Percentiles rank a stretch among this genome's conserved stretches.
These are phyloP conservation scores for Callaeas wilsoni DNA, from an alignment of 2,113 vertebrate species.

Conservation along the genomic window DNA sequence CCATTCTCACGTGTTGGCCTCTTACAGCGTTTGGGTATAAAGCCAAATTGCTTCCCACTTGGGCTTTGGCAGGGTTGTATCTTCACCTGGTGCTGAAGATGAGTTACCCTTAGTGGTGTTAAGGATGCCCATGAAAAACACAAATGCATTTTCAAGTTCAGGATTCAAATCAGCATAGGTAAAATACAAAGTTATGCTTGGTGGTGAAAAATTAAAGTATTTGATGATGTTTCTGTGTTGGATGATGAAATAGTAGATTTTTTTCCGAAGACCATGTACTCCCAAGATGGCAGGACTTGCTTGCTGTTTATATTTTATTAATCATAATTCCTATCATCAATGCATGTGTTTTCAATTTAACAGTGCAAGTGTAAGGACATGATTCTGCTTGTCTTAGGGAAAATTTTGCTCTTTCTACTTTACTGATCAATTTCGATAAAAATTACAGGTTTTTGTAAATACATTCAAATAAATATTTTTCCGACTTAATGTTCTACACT, in stretches of 20 bases:
- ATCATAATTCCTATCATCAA: not conserved
- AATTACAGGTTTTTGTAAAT: not conserved
- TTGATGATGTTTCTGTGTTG: not conserved
- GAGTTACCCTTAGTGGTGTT: not conserved
- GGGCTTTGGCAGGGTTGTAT: not conserved
- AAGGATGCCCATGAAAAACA: not conserved
- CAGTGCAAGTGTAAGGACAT: not conserved
- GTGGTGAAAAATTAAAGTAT: not conserved
- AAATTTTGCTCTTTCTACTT: not conserved
- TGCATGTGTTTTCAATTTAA: not conserved
- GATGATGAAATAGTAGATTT: not conserved
- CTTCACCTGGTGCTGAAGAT: not conserved
- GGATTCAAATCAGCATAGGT: not conserved
- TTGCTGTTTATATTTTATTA: not conserved
- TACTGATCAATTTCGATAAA: not conserved
- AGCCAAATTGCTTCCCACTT: not conserved
- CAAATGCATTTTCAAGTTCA: not conserved
- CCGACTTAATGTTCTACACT: not conserved
- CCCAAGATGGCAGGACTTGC: not conserved
- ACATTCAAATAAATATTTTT: not conserved
- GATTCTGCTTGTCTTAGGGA: not conserved
- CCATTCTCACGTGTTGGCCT: not conserved
- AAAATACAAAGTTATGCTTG: not conserved
- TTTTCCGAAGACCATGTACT: not conserved
- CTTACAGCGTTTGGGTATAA: not conserved